Evolutionary conservation across 1,140 invertebrate genomes (phyloP).

Genomic region (Odontomachus brunneus): DNA sequence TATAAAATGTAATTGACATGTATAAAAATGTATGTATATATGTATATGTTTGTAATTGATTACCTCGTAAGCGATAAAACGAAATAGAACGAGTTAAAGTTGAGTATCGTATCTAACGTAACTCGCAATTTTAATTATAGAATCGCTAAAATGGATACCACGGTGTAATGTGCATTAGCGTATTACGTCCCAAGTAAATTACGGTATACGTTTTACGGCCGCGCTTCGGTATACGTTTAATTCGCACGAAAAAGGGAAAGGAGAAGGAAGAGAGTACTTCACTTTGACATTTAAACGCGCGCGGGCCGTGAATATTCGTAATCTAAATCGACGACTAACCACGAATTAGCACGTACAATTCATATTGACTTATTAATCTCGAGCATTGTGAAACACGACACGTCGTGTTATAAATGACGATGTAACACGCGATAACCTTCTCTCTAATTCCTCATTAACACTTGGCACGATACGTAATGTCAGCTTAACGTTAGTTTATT

Average conservation of each 20-base stretch:
- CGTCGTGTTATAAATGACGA: conserved; percentile 24
- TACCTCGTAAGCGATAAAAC: neutral
- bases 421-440: conserved; percentile 52
- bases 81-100: neutral
- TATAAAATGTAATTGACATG: too few species aligned
- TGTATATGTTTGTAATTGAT: conserved; percentile 14
- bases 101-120: conserved; percentile 1
- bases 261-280: neutral
- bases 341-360: conserved; percentile 33
- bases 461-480: conserved; percentile 24
- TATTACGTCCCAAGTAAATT: conserved; percentile 26
- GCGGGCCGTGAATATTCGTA: neutral
- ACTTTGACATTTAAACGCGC: conserved; percentile 2
- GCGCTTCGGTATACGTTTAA: neutral
- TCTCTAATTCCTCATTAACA: conserved; percentile 23
- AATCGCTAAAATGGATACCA: neutral
- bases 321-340: conserved; percentile 27
- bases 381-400: conserved; percentile 35
- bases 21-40: too few species aligned
- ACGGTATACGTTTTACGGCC: neutral
- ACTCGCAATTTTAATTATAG: conserved; percentile 21
- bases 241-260: neutral
- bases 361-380: conserved; percentile 54
- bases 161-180: neutral
- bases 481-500: conserved; percentile 19